Conservation (phyloP, 2,797 vertebrate genomes). For the Chaenodraco wilsoni region DNA sequence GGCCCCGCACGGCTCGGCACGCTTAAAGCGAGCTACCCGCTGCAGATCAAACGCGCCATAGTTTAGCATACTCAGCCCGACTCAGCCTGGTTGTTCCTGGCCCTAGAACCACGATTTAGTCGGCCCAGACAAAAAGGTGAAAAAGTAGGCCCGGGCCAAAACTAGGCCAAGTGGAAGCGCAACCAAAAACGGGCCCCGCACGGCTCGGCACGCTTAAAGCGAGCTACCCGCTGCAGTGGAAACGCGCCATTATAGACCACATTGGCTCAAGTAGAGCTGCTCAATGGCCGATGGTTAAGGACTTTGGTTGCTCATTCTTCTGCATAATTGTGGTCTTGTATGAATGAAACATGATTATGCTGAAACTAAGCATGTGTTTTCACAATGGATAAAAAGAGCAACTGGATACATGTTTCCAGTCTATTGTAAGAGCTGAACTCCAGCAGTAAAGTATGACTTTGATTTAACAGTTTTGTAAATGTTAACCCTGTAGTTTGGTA, state of each 20-base stretch:
- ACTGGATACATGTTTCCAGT: constrained; percentile 15
- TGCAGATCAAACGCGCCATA: too few species aligned
- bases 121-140: too few species aligned
- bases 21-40: too few species aligned
- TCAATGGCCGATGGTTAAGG: constrained; percentile 2
- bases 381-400: constrained; percentile 18
- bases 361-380: constrained; percentile 29
- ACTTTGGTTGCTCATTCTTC: constrained; percentile 1
- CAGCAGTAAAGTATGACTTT: constrained; percentile 22
- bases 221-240: too few species aligned
- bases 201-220: too few species aligned
- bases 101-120: too few species aligned
- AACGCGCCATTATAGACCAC: background rate
- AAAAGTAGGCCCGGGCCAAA: too few species aligned
- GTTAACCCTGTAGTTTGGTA: background rate
- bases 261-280: constrained; percentile 4
- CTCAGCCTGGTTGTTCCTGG: too few species aligned
- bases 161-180: too few species aligned
- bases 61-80: too few species aligned
- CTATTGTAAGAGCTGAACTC: constrained; percentile 10
- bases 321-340: constrained; percentile 3
- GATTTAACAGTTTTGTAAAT: constrained; percentile 20
- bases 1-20: too few species aligned
- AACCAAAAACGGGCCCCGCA: too few species aligned
- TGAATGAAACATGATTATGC: constrained; percentile 6